Evolutionary conservation across 2,113 vertebrate species (phyloP).

Genomic region (Sturnira hondurensis): DNA sequence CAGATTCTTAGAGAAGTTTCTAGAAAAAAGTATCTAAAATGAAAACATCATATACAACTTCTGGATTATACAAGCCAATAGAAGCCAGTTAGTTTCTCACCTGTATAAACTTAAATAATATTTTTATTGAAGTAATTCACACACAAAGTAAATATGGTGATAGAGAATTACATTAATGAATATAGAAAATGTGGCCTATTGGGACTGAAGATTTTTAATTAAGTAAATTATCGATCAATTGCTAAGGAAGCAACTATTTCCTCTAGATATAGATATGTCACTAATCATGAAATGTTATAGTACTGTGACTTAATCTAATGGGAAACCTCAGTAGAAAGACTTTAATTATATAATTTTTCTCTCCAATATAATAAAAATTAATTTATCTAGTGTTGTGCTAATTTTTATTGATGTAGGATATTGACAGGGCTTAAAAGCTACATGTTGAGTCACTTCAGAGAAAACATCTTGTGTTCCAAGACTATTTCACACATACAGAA

Average conservation of each 20-base stretch:
- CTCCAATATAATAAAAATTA: constrained; percentile 44
- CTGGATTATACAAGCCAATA: background rate
- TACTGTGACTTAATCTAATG: constrained; percentile 14
- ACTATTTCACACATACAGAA: background rate
- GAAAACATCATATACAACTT: background rate
- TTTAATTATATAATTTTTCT: constrained; percentile 58
- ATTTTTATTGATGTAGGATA: constrained; percentile 50
- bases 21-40: background rate
- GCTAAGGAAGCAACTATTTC: background rate
- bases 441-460: background rate
- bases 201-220: background rate
- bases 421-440: background rate
- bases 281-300: background rate
- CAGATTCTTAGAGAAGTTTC: background rate
- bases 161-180: background rate
- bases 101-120: background rate
- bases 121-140: background rate
- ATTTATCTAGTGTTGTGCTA: constrained; percentile 10
- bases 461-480: background rate
- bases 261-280: background rate
- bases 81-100: background rate
- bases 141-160: background rate
- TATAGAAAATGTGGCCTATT: background rate
- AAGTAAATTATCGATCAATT: background rate
- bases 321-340: constrained; percentile 8